phyloP scores from a whole-genome alignment of 2,113 vertebrate species.

The Rhombomys opimus region DNA sequence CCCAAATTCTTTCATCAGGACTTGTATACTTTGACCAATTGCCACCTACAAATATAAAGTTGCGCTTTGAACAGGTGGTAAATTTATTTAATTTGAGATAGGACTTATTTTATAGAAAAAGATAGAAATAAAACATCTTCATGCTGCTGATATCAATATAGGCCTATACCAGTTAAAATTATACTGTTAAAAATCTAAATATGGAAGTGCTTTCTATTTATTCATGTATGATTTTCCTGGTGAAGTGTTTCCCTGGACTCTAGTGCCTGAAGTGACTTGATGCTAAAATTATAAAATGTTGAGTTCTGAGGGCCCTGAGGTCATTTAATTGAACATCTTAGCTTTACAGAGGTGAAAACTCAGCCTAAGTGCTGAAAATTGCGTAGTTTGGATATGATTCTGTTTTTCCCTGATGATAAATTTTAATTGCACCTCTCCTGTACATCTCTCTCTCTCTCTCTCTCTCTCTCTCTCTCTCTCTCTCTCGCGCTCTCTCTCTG shows the following conservation, averaged over 20 bases:
- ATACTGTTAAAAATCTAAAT: slow-evolving; percentile 15
- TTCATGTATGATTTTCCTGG: slow-evolving; percentile 39
- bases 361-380: slow-evolving; percentile 28
- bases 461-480: too few relatives aligned
- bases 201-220: slow-evolving; percentile 22
- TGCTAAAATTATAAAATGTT: slow-evolving; percentile 63
- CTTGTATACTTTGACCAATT: slow-evolving; percentile 52
- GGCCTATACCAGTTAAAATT: not conserved
- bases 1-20: slow-evolving; percentile 19
- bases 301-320: slow-evolving; percentile 8
- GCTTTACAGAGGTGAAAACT: slow-evolving; percentile 46
- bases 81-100: slow-evolving; percentile 53
- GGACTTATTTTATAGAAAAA: slow-evolving; percentile 19
- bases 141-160: not conserved
- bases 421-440: not conserved
- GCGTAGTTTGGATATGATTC: not conserved
- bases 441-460: too few relatives aligned
- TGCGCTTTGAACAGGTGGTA: not conserved
- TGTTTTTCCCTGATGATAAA: slow-evolving; percentile 19
- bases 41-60: not conserved
- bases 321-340: slow-evolving; percentile 62
- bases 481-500: too few relatives aligned
- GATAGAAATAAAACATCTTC: not conserved
- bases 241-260: slow-evolving; percentile 27
- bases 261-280: slow-evolving; percentile 40